Conservation (phyloP, 2,113 vertebrate species). For the Herpetotheres cachinnans region DNA sequence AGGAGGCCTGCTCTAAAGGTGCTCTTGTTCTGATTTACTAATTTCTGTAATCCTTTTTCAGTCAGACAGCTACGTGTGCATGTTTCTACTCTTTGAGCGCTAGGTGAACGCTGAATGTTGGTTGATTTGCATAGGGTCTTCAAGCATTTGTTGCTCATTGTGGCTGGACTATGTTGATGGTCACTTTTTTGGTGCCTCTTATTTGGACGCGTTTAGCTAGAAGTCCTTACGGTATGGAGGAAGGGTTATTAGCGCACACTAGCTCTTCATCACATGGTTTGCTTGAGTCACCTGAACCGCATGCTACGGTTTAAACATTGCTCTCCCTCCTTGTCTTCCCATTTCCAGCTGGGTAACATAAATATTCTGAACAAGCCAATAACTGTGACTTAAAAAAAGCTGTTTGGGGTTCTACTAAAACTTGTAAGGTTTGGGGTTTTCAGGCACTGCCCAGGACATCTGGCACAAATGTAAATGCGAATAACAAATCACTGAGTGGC, state of each 20-base stretch:
- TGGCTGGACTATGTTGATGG: background rate
- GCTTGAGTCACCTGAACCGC: background rate
- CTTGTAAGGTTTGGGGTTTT: background rate
- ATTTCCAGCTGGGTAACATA: background rate
- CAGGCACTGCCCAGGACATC: background rate
- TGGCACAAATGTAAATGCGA: background rate
- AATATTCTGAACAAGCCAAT: background rate
- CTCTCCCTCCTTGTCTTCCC: background rate
- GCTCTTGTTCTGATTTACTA: background rate
- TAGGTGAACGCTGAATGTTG: background rate
- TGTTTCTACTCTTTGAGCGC: background rate
- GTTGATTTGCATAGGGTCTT: background rate
- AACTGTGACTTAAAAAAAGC: background rate
- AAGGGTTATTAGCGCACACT: background rate
- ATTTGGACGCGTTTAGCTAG: background rate
- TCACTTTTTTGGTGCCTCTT: background rate
- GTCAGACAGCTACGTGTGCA: rapidly evolving
- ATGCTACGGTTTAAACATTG: background rate
- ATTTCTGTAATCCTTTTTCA: background rate
- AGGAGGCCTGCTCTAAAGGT: background rate
- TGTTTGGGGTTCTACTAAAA: background rate
- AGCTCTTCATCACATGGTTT: background rate
- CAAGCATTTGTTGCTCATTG: background rate
- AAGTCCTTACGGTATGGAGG: background rate
- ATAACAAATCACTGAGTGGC: background rate